Evolutionary conservation across 2,113 vertebrate genomes (phyloP).

Genomic region (Oplegnathus fasciatus): DNA sequence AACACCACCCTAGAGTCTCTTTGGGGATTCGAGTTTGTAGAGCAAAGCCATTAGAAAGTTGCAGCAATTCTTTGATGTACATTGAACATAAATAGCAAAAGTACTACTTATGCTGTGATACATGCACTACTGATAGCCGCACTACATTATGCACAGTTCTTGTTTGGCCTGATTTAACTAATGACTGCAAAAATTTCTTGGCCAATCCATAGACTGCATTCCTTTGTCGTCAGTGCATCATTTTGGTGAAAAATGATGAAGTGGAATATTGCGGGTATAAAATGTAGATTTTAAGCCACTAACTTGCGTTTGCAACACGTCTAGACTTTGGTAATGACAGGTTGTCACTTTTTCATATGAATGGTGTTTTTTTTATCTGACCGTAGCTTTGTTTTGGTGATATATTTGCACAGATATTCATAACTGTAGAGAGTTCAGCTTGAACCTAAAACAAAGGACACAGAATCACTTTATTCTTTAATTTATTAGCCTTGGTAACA

Average conservation of each 20-base stretch:
- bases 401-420: background rate
- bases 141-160: background rate
- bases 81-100: too few species aligned
- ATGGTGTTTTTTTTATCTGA: background rate
- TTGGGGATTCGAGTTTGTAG: background rate
- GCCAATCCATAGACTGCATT: background rate
- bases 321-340: slow-evolving; percentile 43
- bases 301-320: slow-evolving; percentile 24
- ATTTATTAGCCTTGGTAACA: background rate
- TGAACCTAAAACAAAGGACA: slow-evolving; percentile 3
- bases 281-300: slow-evolving; percentile 1
- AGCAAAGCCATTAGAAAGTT: background rate
- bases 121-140: too few species aligned
- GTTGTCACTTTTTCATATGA: slow-evolving; percentile 25
- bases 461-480: background rate
- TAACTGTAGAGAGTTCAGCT: background rate
- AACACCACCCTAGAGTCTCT: background rate
- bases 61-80: background rate
- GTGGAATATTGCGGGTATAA: background rate
- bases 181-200: background rate
- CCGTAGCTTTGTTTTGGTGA: background rate
- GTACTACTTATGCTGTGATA: background rate
- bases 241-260: slow-evolving; percentile 5
- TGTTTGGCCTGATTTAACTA: slow-evolving; percentile 4
- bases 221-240: background rate